These are phyloP conservation scores for Drosophila nr. perissopoda DNA, from an alignment of 2,888 invertebrate species.

Conservation along the genomic window DNA sequence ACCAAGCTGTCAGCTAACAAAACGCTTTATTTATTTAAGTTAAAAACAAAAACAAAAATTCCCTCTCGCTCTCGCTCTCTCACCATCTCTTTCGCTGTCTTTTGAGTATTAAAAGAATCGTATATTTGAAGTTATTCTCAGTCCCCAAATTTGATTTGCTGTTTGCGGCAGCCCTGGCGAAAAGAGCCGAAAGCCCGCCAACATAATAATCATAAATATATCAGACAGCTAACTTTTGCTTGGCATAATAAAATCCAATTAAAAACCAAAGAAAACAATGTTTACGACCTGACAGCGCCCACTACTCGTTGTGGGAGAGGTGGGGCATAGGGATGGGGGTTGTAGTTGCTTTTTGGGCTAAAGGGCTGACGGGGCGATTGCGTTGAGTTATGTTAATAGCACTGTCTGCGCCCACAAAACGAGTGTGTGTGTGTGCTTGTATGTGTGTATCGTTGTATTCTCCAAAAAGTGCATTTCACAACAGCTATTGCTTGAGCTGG, in stretches of 20 bases:
- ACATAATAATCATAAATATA: constrained; percentile 84
- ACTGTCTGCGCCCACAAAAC: constrained; percentile 73
- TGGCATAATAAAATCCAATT: constrained; percentile 81
- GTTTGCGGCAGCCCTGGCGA: constrained; percentile 60
- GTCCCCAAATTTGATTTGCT: constrained; percentile 7
- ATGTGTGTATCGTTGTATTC: constrained; percentile 37
- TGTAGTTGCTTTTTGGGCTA: constrained; percentile 19
- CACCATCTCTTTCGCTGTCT: neutral
- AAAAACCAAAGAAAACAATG: constrained; percentile 81
- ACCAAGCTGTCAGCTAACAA: neutral
- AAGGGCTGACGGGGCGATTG: constrained; percentile 58
- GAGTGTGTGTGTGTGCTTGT: neutral
- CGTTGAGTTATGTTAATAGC: constrained; percentile 75
- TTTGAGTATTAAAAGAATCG: neutral
- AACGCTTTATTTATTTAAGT: neutral
- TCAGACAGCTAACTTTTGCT: constrained; percentile 73
- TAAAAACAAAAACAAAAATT: neutral
- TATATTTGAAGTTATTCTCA: neutral
- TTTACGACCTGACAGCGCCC: constrained; percentile 73
- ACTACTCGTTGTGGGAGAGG: constrained; percentile 3
- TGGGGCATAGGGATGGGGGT: constrained; percentile 5
- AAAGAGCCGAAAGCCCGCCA: constrained; percentile 67
- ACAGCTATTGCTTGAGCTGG: constrained; percentile 34
- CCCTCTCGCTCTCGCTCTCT: neutral
- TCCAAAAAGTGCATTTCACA: constrained; percentile 48